Evolutionary conservation across 2,888 invertebrate genomes (phyloP).

Genomic region (Tinea pellionella): DNA sequence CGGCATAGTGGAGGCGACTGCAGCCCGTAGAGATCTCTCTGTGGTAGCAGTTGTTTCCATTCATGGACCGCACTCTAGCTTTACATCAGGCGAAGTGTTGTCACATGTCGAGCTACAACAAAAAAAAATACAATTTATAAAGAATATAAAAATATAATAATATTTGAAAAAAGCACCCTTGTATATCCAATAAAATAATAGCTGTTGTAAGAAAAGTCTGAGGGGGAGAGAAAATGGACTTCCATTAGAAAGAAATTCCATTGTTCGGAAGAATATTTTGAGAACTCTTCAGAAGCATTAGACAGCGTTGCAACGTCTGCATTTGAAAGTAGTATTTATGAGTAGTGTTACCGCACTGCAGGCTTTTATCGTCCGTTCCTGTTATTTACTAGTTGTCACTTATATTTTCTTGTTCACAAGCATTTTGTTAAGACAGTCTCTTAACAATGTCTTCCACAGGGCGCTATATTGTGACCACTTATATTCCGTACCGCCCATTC

Average conservation of each 20-base stretch:
- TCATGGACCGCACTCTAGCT: no score
- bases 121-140: no score
- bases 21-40: no score
- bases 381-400: slow-evolving; percentile 9
- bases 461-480: background rate
- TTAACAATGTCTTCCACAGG: slow-evolving; percentile 2
- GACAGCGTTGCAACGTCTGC: background rate
- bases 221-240: background rate
- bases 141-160: no score
- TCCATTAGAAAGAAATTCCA: background rate
- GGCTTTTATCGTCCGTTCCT: slow-evolving; percentile 6
- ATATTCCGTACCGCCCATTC: background rate
- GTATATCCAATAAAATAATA: background rate
- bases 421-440: background rate
- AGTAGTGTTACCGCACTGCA: background rate
- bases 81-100: no score
- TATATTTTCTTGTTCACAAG: background rate
- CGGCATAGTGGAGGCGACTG: no score
- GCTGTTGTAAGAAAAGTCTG: background rate
- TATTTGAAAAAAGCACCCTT: no score
- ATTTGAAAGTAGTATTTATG: slow-evolving; percentile 6
- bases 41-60: no score
- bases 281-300: slow-evolving; percentile 7
- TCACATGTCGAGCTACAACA: no score
- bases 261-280: slow-evolving; percentile 1